phyloP scores from a whole-genome alignment of 2,888 invertebrate species.

The Plebejus argus region DNA sequence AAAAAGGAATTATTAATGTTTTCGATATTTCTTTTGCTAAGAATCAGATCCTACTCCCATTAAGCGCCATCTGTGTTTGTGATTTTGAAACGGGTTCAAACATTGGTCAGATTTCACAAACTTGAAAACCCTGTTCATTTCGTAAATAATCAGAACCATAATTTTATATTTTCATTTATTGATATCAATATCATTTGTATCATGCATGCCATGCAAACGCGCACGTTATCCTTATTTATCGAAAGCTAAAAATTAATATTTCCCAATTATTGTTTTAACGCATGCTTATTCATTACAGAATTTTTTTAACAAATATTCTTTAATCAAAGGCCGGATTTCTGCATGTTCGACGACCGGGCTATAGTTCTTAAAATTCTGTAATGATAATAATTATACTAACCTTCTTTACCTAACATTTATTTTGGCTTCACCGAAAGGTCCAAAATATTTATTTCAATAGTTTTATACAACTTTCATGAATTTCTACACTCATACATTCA shows the following conservation, averaged over 20 bases:
- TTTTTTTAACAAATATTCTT: not conserved
- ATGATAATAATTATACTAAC: not conserved
- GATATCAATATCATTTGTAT: not conserved
- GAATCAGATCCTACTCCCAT: not conserved
- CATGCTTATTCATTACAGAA: not conserved
- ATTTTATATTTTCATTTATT: not conserved
- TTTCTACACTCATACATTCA: not conserved
- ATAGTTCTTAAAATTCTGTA: not conserved
- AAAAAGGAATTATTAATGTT: no score
- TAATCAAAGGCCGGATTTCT: no score
- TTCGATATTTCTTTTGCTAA: not conserved
- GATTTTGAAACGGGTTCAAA: no score
- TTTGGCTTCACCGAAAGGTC: not conserved
- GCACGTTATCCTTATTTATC: not conserved
- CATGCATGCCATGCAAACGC: not conserved
- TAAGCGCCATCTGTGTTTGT: not conserved
- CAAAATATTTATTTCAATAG: not conserved
- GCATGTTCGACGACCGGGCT: not conserved
- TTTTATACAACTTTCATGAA: not conserved
- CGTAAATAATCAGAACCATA: no score
- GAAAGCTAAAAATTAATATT: not conserved
- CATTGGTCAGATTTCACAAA: no score
- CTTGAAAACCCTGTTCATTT: no score
- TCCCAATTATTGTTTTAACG: not conserved
- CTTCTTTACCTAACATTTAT: not conserved